These are phyloP conservation scores for Synergus gifuensis DNA, from an alignment of 2,888 invertebrate genomes.

Conservation along the genomic window DNA sequence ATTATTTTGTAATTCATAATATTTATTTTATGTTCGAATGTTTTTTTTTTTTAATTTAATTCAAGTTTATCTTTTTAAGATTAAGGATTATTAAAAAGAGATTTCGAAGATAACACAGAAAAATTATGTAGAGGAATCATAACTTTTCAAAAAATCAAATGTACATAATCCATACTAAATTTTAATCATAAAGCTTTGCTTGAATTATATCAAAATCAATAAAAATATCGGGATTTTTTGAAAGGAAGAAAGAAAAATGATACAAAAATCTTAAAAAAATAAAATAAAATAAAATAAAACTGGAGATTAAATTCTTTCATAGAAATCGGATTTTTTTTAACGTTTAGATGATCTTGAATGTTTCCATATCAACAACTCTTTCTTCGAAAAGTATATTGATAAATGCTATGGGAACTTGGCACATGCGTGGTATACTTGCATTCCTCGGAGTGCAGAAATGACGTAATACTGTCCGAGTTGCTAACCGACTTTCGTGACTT, in stretches of 20 bases:
- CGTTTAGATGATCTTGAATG: background rate
- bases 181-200: too few species aligned
- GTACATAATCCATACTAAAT: too few species aligned
- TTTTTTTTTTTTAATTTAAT: background rate
- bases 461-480: constrained; percentile 44
- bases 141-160: too few species aligned
- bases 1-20: background rate
- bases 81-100: too few species aligned
- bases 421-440: constrained; percentile 18
- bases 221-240: background rate
- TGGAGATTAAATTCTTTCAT: background rate
- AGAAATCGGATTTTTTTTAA: background rate
- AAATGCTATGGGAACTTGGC: background rate
- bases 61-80: too few species aligned
- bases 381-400: constrained; percentile 33
- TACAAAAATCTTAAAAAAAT: background rate
- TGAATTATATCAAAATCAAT: background rate
- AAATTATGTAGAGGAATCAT: too few species aligned
- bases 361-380: background rate
- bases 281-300: background rate
- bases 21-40: background rate
- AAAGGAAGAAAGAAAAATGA: background rate
- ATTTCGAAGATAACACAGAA: too few species aligned
- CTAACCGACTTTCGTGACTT: constrained; percentile 29
- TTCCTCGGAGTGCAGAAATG: constrained; percentile 41